Conservation (phyloP, 2,113 vertebrate species). For the Saccopteryx bilineata region DNA sequence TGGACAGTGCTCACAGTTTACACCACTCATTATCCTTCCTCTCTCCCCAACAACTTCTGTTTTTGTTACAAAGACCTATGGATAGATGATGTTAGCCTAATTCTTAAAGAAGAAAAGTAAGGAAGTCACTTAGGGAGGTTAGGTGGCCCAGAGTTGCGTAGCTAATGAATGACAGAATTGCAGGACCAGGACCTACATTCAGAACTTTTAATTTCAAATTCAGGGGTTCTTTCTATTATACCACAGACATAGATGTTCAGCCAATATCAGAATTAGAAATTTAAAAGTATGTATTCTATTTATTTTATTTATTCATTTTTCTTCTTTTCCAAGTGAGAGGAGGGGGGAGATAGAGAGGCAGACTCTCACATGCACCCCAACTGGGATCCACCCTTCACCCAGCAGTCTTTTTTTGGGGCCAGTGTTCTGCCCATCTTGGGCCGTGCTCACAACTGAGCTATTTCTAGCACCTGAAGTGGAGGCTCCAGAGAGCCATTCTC, state of each 20-base stretch:
- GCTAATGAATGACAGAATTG: not conserved
- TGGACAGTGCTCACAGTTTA: not conserved
- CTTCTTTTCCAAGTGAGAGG: no score
- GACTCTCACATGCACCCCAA: no score
- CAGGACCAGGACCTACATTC: not conserved
- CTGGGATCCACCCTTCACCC: no score
- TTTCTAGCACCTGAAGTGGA: no score
- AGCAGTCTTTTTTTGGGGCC: no score
- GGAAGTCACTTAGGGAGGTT: not conserved
- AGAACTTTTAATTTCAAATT: not conserved
- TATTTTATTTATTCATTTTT: not conserved
- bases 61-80: not conserved
- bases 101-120: slow-evolving; percentile 29
- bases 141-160: not conserved
- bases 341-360: no score
- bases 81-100: not conserved
- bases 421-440: no score
- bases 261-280: not conserved
- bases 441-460: no score
- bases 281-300: not conserved
- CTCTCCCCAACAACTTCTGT: not conserved
- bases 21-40: not conserved
- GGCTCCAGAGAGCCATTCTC: no score
- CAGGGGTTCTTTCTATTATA: not conserved
- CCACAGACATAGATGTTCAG: not conserved